Evolutionary conservation across 2,888 invertebrate species (phyloP).

Genomic region (Drosophila kokeensis): DNA sequence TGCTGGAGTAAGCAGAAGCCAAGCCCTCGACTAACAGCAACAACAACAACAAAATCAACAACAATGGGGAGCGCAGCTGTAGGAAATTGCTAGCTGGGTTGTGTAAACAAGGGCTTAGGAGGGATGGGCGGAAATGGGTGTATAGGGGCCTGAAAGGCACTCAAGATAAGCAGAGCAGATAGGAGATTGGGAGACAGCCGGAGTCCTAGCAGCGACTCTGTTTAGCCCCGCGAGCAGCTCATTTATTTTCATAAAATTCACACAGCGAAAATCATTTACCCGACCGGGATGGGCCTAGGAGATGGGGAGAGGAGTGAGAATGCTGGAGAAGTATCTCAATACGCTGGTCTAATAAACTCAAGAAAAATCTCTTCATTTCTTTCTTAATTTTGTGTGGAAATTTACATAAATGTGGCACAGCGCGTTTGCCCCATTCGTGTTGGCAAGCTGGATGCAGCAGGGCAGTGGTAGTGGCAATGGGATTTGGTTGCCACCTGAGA

Average conservation of each 20-base stretch:
- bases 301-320: background rate
- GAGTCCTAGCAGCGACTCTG: constrained; percentile 2
- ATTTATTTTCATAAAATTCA: constrained; percentile 76
- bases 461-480: background rate
- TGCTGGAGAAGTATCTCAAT: constrained; percentile 24
- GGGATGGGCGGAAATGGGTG: constrained; percentile 9
- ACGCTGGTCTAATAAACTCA: constrained; percentile 67
- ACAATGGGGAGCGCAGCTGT: constrained; percentile 61
- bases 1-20: constrained; percentile 8
- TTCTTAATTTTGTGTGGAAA: constrained; percentile 60
- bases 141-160: constrained; percentile 29
- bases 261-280: constrained; percentile 67
- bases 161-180: constrained; percentile 33
- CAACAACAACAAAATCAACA: constrained; percentile 22
- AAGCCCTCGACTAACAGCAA: constrained; percentile 43
- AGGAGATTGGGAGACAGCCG: constrained; percentile 18
- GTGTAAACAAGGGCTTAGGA: constrained; percentile 62
- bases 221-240: constrained; percentile 57
- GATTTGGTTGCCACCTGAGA: constrained; percentile 22
- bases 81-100: constrained; percentile 71
- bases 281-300: background rate
- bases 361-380: constrained; percentile 71
- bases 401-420: constrained; percentile 68
- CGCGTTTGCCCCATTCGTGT: constrained; percentile 13
- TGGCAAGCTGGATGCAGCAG: constrained; percentile 4